Evolutionary conservation across 1,140 invertebrate species (phyloP).

Genomic region (Drosophila miranda): DNA sequence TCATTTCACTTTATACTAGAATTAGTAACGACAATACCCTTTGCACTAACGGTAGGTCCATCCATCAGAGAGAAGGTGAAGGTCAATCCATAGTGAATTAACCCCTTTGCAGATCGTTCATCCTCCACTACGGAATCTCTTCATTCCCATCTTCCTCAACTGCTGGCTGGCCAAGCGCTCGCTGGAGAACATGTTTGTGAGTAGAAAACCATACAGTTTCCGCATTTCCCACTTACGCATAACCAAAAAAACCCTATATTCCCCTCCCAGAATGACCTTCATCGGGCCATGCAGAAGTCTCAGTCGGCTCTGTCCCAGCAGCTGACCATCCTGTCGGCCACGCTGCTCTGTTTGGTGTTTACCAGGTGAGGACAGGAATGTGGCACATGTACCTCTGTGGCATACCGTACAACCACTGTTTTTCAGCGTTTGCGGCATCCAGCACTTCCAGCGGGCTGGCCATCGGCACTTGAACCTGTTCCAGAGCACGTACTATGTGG

Average conservation of each 20-base stretch:
- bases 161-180: slow-evolving; percentile 99
- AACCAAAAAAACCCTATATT: neutral
- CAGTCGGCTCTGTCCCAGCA: slow-evolving; percentile 98
- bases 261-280: slow-evolving; percentile 92
- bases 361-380: slow-evolving; percentile 88
- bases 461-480: slow-evolving; percentile 96
- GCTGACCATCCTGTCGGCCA: slow-evolving; percentile 96
- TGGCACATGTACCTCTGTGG: no score
- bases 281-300: slow-evolving; percentile 98
- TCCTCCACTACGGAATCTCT: slow-evolving; percentile 93
- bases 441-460: slow-evolving; percentile 97
- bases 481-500: slow-evolving; percentile 97
- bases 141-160: slow-evolving; percentile 98
- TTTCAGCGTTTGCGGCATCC: slow-evolving; percentile 95
- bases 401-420: no score
- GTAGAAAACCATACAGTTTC: slow-evolving; percentile 85
- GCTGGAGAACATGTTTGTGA: slow-evolving; percentile 99
- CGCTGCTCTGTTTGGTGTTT: slow-evolving; percentile 97
- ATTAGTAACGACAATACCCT: slow-evolving; percentile 96
- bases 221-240: neutral
- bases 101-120: slow-evolving; percentile 90
- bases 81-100: neutral
- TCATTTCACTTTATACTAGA: slow-evolving; percentile 98
- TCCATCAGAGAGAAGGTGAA: neutral
- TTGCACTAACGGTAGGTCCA: slow-evolving; percentile 94